Conservation (phyloP, 2,888 invertebrate genomes). For the Heterodera filipjevi region DNA sequence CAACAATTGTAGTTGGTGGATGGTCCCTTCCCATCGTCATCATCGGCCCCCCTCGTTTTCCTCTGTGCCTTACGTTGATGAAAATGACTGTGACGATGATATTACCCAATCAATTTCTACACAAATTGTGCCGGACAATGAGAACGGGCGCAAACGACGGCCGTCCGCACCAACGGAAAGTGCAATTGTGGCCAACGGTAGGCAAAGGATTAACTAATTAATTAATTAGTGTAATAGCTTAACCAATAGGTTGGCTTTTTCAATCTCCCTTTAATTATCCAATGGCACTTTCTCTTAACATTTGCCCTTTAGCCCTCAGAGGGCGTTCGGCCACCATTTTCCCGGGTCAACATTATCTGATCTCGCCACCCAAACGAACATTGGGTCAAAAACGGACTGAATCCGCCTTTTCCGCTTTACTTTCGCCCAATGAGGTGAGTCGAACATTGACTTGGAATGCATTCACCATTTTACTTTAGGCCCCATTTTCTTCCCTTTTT, state of each 20-base stretch:
- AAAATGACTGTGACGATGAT: not conserved
- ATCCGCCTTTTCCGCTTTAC: conserved; percentile 21
- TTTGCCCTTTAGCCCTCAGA: not conserved
- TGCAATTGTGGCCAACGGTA: conserved; percentile 3
- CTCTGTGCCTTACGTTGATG: not conserved
- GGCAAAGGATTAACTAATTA: not conserved
- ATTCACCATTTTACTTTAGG: not conserved
- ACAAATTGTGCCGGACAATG: not conserved
- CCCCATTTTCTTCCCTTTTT: not conserved
- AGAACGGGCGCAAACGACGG: not conserved
- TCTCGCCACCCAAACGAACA: conserved; percentile 21
- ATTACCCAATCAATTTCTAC: not conserved
- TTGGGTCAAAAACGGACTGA: conserved; percentile 24
- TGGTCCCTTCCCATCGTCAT: not conserved
- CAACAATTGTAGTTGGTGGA: not conserved
- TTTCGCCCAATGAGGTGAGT: conserved; percentile 6
- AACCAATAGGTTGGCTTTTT: no score
- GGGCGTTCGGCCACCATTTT: not conserved
- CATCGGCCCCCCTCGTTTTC: not conserved
- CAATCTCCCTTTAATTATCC: no score
- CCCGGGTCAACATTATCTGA: conserved; percentile 20
- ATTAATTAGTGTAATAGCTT: not conserved
- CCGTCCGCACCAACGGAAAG: conserved; percentile 21
- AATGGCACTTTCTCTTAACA: no score
- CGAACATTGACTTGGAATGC: not conserved